Evolutionary conservation across 2,888 invertebrate species (phyloP).

Genomic region (Timandra comae): DNA sequence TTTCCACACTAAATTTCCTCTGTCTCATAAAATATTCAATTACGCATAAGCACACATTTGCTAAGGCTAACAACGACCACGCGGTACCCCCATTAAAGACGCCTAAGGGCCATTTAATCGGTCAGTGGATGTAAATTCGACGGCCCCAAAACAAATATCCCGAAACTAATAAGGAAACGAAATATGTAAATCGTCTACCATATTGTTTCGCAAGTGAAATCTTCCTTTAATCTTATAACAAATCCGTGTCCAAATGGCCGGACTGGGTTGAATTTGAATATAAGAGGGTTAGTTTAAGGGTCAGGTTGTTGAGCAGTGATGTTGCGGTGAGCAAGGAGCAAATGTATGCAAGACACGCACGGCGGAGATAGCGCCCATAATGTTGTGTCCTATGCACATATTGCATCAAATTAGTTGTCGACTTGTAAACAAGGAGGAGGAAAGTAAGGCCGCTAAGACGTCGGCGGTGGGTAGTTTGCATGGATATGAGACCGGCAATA

Average conservation of each 20-base stretch:
- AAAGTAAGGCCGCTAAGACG: conserved; percentile 72
- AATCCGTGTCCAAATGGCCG: conserved; percentile 78
- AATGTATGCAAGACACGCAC: conserved; percentile 76
- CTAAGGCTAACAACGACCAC: conserved; percentile 74
- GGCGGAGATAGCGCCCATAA: conserved; percentile 70
- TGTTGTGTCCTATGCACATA: conserved; percentile 77
- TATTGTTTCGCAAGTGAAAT: conserved; percentile 78
- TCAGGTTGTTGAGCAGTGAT: conserved; percentile 51
- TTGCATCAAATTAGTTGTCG: conserved; percentile 78
- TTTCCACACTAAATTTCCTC: conserved; percentile 61
- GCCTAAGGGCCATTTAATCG: conserved; percentile 78
- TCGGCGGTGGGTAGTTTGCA: conserved; percentile 73
- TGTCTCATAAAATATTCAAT: conserved; percentile 75
- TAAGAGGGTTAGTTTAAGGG: conserved; percentile 67
- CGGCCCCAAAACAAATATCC: conserved; percentile 76
- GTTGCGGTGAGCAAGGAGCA: conserved; percentile 59
- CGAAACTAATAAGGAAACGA: conserved; percentile 78
- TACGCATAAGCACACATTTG: conserved; percentile 76
- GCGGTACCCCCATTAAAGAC: conserved; percentile 77
- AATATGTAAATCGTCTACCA: conserved; percentile 76
- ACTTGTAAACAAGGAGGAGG: conserved; percentile 73
- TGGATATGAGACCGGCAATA: conserved; percentile 76
- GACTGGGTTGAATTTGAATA: conserved; percentile 71
- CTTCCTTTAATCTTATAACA: conserved; percentile 79
- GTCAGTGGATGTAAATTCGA: conserved; percentile 76